Conservation (phyloP, 1,140 invertebrate genomes). For the Lordiphosa stackelbergi region DNA sequence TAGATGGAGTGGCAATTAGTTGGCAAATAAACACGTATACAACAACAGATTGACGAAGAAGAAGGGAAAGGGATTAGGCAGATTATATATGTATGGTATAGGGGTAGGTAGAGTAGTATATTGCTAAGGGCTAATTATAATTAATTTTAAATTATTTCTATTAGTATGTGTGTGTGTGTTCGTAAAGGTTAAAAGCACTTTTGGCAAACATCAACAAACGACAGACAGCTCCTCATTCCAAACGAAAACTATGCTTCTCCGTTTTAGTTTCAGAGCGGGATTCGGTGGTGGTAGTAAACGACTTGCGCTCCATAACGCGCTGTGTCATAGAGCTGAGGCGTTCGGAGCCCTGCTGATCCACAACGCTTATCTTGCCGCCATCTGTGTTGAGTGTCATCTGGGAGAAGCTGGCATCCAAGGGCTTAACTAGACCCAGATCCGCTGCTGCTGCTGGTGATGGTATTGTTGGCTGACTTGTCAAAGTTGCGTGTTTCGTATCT, state of each 20-base stretch:
- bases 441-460: conserved; percentile 42
- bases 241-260: conserved; percentile 76
- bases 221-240: conserved; percentile 53
- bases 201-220: conserved; percentile 61
- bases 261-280: conserved; percentile 78
- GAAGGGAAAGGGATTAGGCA: conserved; percentile 39
- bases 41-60: conserved; percentile 46
- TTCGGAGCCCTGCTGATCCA: conserved; percentile 64
- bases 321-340: conserved; percentile 78
- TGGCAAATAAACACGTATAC: conserved; percentile 50
- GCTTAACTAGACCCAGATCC: conserved; percentile 42
- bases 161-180: conserved; percentile 67
- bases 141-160: conserved; percentile 71
- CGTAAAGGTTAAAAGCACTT: conserved; percentile 76
- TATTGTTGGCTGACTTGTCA: conserved; percentile 60
- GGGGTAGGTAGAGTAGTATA: conserved; percentile 41
- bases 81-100: conserved; percentile 31
- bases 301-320: conserved; percentile 79
- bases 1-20: conserved; percentile 36
- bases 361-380: conserved; percentile 67
- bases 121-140: conserved; percentile 68
- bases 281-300: conserved; percentile 78
- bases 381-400: conserved; percentile 74
- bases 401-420: conserved; percentile 69
- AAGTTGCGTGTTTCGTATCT: conserved; percentile 76